A percentile compares a stretch with the other conserved stretches of the same genome.
Conservation (phyloP, 2,888 invertebrate genomes). For the Cryptus viduatorius region DNA sequence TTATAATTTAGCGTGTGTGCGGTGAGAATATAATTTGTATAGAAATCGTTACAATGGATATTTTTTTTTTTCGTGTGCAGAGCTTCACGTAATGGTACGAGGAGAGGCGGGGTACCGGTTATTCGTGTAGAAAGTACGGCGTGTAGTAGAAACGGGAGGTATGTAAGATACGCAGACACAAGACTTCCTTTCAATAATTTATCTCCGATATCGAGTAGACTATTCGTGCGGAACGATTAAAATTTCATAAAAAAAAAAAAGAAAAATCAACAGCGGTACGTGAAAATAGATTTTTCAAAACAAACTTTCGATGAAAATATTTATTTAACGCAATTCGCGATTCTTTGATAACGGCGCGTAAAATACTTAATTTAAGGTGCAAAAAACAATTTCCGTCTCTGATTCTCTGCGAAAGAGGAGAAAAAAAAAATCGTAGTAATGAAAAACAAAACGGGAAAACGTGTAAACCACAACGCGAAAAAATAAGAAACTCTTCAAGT, state of each 20-base stretch:
- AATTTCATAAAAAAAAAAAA: background rate
- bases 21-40: slow-evolving; percentile 50
- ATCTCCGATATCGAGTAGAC: slow-evolving; percentile 46
- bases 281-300: background rate
- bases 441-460: slow-evolving; percentile 4
- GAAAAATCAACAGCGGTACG: background rate
- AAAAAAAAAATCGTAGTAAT: slow-evolving; percentile 1
- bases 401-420: background rate
- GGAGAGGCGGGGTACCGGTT: slow-evolving; percentile 37
- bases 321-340: background rate
- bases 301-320: background rate
- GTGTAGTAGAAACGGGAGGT: background rate
- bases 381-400: background rate
- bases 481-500: slow-evolving; percentile 13
- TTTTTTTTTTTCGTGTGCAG: slow-evolving; percentile 53
- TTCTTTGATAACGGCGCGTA: background rate
- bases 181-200: slow-evolving; percentile 59
- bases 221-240: slow-evolving; percentile 43
- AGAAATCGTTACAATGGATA: slow-evolving; percentile 64
- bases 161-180: slow-evolving; percentile 10
- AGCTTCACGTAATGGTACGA: slow-evolving; percentile 57
- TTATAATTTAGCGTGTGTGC: background rate
- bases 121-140: slow-evolving; percentile 55
- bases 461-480: slow-evolving; percentile 14
- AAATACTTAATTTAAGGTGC: background rate